phyloP scores from a whole-genome alignment of 2,888 invertebrate species.

The Heliothis peltigera region DNA sequence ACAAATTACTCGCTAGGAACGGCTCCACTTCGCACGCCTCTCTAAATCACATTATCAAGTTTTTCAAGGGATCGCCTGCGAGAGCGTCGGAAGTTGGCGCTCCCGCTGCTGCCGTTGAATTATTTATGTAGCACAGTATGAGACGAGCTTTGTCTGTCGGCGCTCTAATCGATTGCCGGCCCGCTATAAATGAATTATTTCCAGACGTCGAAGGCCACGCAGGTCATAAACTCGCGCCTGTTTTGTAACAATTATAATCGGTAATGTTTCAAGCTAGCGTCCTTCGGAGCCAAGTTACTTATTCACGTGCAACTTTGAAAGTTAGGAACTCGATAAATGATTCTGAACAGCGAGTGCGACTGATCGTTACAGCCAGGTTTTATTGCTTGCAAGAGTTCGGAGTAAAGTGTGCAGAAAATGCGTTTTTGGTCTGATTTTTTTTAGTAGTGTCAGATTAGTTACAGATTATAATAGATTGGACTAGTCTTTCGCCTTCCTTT shows the following conservation, averaged over 20 bases:
- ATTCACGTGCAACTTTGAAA: constrained; percentile 32
- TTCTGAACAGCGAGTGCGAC: constrained; percentile 14
- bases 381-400: constrained; percentile 3
- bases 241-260: constrained; percentile 62
- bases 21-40: constrained; percentile 66
- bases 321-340: constrained; percentile 23
- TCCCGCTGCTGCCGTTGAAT: constrained; percentile 69
- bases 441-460: too few species aligned
- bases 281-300: constrained; percentile 53
- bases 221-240: constrained; percentile 63
- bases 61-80: constrained; percentile 68
- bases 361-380: constrained; percentile 10
- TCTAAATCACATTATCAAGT: constrained; percentile 79
- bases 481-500: neutral
- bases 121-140: constrained; percentile 74
- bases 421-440: too few species aligned
- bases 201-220: constrained; percentile 69
- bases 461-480: too few species aligned
- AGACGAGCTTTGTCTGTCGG: constrained; percentile 71
- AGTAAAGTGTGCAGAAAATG: constrained; percentile 5
- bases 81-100: constrained; percentile 31
- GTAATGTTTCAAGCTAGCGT: constrained; percentile 65
- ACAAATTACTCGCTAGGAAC: constrained; percentile 73
- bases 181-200: constrained; percentile 75
- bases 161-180: constrained; percentile 71